phyloP scores from a whole-genome alignment of 1,140 invertebrate genomes.

The Halesus radiatus region DNA sequence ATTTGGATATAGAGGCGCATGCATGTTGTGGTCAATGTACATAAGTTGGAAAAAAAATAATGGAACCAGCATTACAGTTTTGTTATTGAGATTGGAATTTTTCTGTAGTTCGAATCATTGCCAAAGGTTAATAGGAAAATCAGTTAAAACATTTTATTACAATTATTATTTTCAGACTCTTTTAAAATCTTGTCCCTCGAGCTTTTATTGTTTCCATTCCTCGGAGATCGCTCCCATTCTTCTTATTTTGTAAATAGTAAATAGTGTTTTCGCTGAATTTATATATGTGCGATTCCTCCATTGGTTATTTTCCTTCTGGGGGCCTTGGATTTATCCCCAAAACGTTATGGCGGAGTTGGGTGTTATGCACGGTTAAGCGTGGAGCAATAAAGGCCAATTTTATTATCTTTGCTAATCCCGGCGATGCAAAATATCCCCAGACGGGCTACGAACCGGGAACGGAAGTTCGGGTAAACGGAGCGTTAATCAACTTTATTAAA shows the following conservation, averaged over 20 bases:
- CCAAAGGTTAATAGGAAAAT: too few relatives aligned
- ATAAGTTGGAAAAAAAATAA: too few relatives aligned
- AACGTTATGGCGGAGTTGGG: constrained; percentile 25
- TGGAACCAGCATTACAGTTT: too few relatives aligned
- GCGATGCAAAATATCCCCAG: constrained; percentile 19
- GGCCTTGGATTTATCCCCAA: background rate
- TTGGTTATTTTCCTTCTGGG: constrained; percentile 7
- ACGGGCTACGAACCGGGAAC: background rate
- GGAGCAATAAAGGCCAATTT: constrained; percentile 11
- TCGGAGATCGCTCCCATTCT: background rate
- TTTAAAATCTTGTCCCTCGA: background rate
- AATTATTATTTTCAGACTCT: too few relatives aligned
- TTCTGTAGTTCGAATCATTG: too few relatives aligned
- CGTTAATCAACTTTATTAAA: constrained; percentile 33
- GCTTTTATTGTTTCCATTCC: constrained; percentile 14
- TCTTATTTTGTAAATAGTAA: constrained; percentile 8
- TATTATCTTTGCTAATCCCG: constrained; percentile 23
- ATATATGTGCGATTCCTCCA: constrained; percentile 5
- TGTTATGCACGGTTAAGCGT: constrained; percentile 25
- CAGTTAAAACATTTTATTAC: too few relatives aligned
- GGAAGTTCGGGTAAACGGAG: constrained; percentile 16
- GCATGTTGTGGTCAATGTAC: too few relatives aligned
- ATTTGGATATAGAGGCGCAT: too few relatives aligned
- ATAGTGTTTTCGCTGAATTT: constrained; percentile 15
- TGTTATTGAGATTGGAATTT: too few relatives aligned